phyloP scores from a whole-genome alignment of 2,113 vertebrate species.

The Rhinolophus ferrumequinum region DNA sequence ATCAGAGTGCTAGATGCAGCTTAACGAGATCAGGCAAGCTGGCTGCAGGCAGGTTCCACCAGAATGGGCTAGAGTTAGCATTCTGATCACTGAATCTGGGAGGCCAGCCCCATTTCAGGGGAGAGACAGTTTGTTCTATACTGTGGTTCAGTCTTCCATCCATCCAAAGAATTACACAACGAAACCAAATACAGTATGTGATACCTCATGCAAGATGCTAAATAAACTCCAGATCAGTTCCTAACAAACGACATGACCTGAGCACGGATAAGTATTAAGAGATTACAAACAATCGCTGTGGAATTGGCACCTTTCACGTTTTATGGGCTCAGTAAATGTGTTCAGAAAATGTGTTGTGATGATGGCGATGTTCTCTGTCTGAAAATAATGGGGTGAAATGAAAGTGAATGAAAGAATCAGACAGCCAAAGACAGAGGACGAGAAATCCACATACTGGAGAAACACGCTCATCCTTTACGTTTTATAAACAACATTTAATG shows the following conservation, averaged over 20 bases:
- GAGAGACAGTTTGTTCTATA: not conserved
- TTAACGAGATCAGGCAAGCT: not conserved
- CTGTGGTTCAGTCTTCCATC: not conserved
- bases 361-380: not conserved
- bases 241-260: not conserved
- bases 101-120: not conserved
- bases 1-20: not conserved
- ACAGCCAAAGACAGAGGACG: not conserved
- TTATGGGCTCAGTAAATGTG: not conserved
- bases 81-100: not conserved
- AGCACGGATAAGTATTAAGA: not conserved
- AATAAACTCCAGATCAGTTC: not conserved
- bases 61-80: not conserved
- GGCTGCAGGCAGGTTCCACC: not conserved
- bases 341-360: not conserved
- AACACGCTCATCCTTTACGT: not conserved
- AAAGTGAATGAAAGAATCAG: not conserved
- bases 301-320: not conserved
- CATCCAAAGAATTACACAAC: slow-evolving; percentile 8
- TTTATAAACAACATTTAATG: not conserved
- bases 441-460: not conserved
- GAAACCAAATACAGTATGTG: not conserved
- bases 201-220: not conserved
- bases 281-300: not conserved
- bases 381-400: not conserved